Conservation (phyloP, 2,888 invertebrate genomes). For the Pseudococcus jackbeardsleyi region DNA sequence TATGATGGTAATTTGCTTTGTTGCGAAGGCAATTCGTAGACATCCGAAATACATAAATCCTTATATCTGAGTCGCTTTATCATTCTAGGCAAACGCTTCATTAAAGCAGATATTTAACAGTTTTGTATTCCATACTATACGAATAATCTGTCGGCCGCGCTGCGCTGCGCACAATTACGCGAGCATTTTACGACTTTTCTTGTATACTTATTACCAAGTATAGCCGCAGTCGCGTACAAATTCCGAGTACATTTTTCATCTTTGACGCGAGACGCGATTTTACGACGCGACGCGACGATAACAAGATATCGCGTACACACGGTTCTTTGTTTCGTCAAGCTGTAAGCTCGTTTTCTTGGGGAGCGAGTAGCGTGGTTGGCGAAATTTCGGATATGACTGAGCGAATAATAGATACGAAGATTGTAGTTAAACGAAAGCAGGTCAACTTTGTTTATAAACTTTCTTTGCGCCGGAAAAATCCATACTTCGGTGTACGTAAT, state of each 20-base stretch:
- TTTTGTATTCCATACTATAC: constrained; percentile 9
- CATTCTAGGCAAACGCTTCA: constrained; percentile 9
- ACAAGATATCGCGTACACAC: background rate
- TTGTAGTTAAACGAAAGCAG: background rate
- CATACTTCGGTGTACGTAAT: background rate
- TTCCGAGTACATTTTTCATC: background rate
- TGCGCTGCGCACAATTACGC: background rate
- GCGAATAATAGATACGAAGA: constrained; percentile 17
- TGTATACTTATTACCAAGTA: background rate
- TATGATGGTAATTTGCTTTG: constrained; percentile 42
- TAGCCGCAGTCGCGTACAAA: background rate
- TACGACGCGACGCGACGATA: background rate
- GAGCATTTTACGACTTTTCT: background rate
- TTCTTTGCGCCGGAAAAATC: constrained; percentile 8
- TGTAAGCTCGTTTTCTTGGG: background rate
- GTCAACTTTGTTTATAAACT: constrained; percentile 17
- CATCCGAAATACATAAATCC: constrained; percentile 45
- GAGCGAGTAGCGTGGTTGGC: background rate
- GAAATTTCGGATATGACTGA: background rate
- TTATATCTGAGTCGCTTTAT: background rate
- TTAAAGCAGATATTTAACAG: constrained; percentile 5
- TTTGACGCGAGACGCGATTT: background rate
- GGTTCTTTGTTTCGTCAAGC: background rate
- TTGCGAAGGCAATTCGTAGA: constrained; percentile 25
- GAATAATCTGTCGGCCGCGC: background rate